Evolutionary conservation across 2,888 invertebrate genomes (phyloP), one percentile per base, ranked within the genome.

Genomic region (Tetramorium bicarinatum): DNA sequence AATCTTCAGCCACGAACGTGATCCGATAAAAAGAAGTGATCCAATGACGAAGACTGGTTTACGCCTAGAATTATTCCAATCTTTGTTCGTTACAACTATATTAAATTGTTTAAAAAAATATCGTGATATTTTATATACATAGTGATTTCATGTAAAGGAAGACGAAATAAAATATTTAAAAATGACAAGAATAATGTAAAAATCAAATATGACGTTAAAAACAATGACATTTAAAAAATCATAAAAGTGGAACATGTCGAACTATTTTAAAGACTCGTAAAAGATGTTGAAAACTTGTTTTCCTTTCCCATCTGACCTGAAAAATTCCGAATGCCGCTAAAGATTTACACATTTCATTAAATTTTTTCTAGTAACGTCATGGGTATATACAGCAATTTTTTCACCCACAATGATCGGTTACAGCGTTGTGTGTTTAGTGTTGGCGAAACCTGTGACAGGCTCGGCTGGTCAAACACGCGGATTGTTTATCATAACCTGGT

Each of bases 401-500:
- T 71, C 38, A 25, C 25, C 25, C 34, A 47, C 21, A 47, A n/a
- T n/a, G 8, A 13, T 49, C 18, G 25, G 25, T 71, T 38, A 18
- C 38, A 25, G 18, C 25, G n/a, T n/a, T 25, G 38, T 38, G 34
- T 80, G 77, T 76, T 52, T 82, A 34, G 21, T 41, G 81, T 72
- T 82, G 41, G 64, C 34, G 81, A 75, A 62, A 52, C 47, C 66
- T 41, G 75, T 62, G 52, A 62, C 72, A 80, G 47, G 72, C 74
- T 75, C 83, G 72, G 71, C 79, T 86, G 86, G 81, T 86, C 81
- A 87, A 88, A 88, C 87, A 90, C 76, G n/a, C 64, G 56, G 84
- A 88, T 88, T 89, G 91, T 89, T 88, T 88, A 89, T 88, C 88
- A 88, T 89, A 91, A 92, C 90, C 89, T 87, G 87, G 87, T 87